Percentiles rank a stretch among this genome's conserved stretches.
Evolutionary conservation across 2,113 vertebrate genomes (phyloP).

Genomic region (Sebastes schlegelii): DNA sequence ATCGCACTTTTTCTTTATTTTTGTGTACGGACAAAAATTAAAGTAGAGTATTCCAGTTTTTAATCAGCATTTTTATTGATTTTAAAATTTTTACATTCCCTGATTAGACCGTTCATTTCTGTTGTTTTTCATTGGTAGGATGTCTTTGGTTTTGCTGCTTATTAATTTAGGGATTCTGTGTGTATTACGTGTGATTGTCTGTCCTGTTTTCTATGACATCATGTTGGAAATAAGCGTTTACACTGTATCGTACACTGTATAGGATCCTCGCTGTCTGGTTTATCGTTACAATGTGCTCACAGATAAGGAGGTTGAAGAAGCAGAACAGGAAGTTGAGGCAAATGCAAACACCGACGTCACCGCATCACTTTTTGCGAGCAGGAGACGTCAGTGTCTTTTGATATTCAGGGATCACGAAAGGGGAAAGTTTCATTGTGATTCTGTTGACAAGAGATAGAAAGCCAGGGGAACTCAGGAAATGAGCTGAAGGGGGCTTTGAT

Average conservation of each 20-base stretch:
- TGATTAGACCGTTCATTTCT: too few species aligned
- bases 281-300: conserved; percentile 9
- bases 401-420: conserved; percentile 37
- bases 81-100: too few species aligned
- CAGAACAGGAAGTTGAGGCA: background rate
- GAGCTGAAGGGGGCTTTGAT: conserved; percentile 88
- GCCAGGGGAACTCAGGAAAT: conserved; percentile 89
- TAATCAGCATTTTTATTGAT: background rate
- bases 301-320: conserved; percentile 27
- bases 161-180: too few species aligned
- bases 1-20: background rate
- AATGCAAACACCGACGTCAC: conserved; percentile 54
- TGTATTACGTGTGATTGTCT: too few species aligned
- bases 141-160: too few species aligned
- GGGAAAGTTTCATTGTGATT: conserved; percentile 87
- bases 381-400: conserved; percentile 52
- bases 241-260: background rate
- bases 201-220: too few species aligned
- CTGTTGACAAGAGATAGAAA: conserved; percentile 93
- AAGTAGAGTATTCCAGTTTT: background rate
- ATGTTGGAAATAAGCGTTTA: too few species aligned
- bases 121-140: too few species aligned
- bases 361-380: conserved; percentile 50
- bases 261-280: background rate
- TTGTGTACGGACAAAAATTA: background rate